Evolutionary conservation across 2,888 invertebrate species (phyloP), one percentile per base, ranked within the genome.

Genomic region (Pterobdella sp.): DNA sequence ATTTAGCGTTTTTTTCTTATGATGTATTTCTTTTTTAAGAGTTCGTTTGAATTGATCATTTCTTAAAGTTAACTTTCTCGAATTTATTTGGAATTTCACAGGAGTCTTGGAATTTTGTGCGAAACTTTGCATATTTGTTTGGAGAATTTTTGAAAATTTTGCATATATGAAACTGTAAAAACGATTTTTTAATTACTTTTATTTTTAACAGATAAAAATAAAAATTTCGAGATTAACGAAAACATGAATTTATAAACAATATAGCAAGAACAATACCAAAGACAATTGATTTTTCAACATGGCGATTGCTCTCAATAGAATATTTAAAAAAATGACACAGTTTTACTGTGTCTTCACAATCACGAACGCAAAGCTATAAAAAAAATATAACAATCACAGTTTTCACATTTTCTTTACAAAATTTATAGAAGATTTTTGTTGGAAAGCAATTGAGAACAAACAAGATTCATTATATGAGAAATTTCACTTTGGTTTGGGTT

Each of bases 381-480:
- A n/a, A 63, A 63, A 65, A 65, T 32, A 10, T 10, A 35, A 65
- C 14, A 29, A 7, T 22, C 22, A 32, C 32, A 65, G 32, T 35
- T 34, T 3, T 31, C 22, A 65, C 32, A 31, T 65, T 65, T 18
- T 34, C n/a, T 65, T 65, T 29, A 35, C 32, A 65, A n/a, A 14
- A 65, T 35, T 31, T 29, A 34, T 7, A 22, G 65, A 35, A 65
- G 22, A 4, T 65, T 35, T 35, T 32, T 34, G 65, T 34, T 35
- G 32, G 65, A 65, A 65, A 65, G 32, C 7, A 69, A 49, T 37
- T 69, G 69, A n/a, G 63, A 71, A 52, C 71, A 71, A 63, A 71
- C 63, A 35, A 36, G n/a, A n/a, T 71, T 71, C 4, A 71, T 35
- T 34, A 71, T 71, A 14, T 35, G 56, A 1, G 71, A 1, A 34